Evolutionary conservation across 1,140 invertebrate species (phyloP).

Genomic region (Delia radicum): DNA sequence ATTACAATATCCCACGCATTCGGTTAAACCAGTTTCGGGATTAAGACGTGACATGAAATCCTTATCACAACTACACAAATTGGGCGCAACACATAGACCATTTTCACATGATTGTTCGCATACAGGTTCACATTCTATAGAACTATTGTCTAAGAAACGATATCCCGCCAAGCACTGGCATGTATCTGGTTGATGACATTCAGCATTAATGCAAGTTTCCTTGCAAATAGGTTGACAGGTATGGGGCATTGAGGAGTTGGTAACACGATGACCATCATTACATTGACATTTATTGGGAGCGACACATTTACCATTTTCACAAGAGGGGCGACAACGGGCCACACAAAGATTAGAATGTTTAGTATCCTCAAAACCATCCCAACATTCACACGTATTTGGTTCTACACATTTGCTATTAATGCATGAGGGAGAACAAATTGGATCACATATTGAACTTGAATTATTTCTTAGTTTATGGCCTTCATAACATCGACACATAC

Average conservation of each 20-base stretch:
- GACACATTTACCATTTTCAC: constrained; percentile 47
- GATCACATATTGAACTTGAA: constrained; percentile 53
- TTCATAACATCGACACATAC: constrained; percentile 47
- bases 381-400: constrained; percentile 52
- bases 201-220: constrained; percentile 58
- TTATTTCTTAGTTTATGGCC: constrained; percentile 38
- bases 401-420: constrained; percentile 58
- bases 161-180: constrained; percentile 59
- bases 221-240: constrained; percentile 48
- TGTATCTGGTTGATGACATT: constrained; percentile 52
- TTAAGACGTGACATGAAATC: constrained; percentile 28
- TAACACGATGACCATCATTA: constrained; percentile 36
- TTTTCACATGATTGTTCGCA: constrained; percentile 63
- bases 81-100: constrained; percentile 60
- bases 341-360: constrained; percentile 37
- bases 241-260: constrained; percentile 44
- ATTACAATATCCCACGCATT: constrained; percentile 27
- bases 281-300: constrained; percentile 45
- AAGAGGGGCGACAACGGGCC: constrained; percentile 52
- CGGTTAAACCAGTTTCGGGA: constrained; percentile 16
- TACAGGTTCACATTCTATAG: constrained; percentile 57
- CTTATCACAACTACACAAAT: constrained; percentile 58
- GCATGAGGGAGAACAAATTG: constrained; percentile 55
- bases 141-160: constrained; percentile 51
- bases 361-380: constrained; percentile 45